A percentile compares a stretch with the other conserved stretches of the same genome.
phyloP scores from a whole-genome alignment of 2,113 vertebrate species.

The Lophotis ruficrista region DNA sequence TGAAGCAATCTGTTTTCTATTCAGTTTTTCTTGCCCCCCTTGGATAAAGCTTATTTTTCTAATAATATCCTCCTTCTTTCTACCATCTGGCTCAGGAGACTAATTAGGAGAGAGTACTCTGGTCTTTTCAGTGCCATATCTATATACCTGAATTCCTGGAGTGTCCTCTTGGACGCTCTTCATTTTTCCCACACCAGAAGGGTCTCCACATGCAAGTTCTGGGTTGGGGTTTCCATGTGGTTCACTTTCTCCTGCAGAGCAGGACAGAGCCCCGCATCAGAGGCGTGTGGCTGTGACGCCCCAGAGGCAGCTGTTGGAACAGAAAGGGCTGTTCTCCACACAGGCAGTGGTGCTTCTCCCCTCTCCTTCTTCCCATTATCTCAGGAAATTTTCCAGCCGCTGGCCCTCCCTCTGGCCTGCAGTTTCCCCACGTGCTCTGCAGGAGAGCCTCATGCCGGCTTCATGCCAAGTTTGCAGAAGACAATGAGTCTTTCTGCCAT shows the following conservation, averaged over 20 bases:
- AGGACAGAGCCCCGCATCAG: background rate
- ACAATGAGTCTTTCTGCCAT: background rate
- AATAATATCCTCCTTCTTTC: background rate
- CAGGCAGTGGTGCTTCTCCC: background rate
- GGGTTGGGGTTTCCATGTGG: background rate
- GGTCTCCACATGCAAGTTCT: background rate
- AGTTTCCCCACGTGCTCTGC: background rate
- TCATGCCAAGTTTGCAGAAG: background rate
- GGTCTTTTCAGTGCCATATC: background rate
- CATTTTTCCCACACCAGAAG: background rate
- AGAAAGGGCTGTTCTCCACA: background rate
- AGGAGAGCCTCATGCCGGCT: rapidly evolving
- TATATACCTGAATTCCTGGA: background rate
- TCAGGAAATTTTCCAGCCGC: background rate
- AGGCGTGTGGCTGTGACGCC: background rate
- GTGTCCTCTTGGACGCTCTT: background rate
- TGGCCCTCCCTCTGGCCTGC: background rate
- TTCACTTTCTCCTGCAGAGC: background rate
- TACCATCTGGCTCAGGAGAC: background rate
- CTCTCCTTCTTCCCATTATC: background rate
- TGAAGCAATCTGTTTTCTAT: constrained; percentile 16
- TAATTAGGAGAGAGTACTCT: background rate
- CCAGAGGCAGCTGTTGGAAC: background rate
- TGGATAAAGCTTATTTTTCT: background rate
- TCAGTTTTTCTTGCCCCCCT: background rate